These are phyloP conservation scores for Enhydra lutris DNA, from an alignment of 2,113 vertebrate species.

Conservation along the genomic window DNA sequence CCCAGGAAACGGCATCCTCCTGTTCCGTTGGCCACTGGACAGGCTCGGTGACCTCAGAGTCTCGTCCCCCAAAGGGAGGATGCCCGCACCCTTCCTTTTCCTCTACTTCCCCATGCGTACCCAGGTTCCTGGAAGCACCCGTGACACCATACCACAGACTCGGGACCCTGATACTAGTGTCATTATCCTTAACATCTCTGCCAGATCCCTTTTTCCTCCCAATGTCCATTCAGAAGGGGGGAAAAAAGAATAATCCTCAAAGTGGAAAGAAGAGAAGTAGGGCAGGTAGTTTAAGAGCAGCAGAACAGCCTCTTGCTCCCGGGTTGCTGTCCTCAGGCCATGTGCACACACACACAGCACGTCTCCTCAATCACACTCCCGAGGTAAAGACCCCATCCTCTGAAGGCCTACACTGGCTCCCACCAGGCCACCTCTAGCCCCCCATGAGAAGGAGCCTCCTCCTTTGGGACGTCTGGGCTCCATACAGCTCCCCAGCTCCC, in stretches of 20 bases:
- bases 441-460: not conserved
- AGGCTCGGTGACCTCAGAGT: not conserved
- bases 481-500: not conserved
- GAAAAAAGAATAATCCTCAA: not conserved
- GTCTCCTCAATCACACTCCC: not conserved
- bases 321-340: not conserved
- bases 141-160: not conserved
- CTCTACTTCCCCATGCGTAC: no score
- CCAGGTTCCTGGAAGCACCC: not conserved
- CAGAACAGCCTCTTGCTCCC: not conserved
- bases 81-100: rapidly evolving
- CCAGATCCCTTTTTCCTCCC: not conserved
- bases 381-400: not conserved
- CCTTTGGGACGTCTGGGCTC: not conserved
- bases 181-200: not conserved
- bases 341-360: rapidly evolving
- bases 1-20: not conserved
- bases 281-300: not conserved
- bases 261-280: not conserved
- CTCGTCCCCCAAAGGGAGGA: not conserved
- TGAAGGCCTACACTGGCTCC: not conserved
- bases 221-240: not conserved
- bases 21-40: not conserved
- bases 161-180: not conserved
- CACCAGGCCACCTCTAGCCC: not conserved